Conservation (phyloP, 2,888 invertebrate species). For the Leucophora obtusa region DNA sequence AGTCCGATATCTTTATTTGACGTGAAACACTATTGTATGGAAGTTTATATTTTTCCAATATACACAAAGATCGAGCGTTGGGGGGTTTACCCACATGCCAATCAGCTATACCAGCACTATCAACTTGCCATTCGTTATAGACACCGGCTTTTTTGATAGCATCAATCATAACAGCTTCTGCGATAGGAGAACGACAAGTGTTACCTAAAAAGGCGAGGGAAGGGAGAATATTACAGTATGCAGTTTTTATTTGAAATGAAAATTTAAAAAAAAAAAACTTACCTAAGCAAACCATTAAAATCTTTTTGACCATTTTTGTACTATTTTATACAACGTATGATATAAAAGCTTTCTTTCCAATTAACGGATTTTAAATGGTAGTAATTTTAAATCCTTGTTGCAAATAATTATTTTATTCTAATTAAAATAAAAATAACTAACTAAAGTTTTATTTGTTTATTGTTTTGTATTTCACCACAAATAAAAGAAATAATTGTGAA, state of each 20-base stretch:
- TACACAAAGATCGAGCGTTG: slow-evolving; percentile 86
- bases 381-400: no score
- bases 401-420: no score
- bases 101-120: slow-evolving; percentile 92
- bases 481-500: no score
- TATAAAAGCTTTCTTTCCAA: no score
- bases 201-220: slow-evolving; percentile 83
- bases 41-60: slow-evolving; percentile 86
- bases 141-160: slow-evolving; percentile 84
- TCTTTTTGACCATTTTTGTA: slow-evolving; percentile 71
- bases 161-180: slow-evolving; percentile 93
- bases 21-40: slow-evolving; percentile 87
- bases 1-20: slow-evolving; percentile 87
- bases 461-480: no score
- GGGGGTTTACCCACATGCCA: slow-evolving; percentile 93
- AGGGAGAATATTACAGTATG: slow-evolving; percentile 41
- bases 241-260: slow-evolving; percentile 80
- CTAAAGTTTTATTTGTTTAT: no score
- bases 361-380: no score
- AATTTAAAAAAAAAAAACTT: slow-evolving; percentile 70
- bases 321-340: no score
- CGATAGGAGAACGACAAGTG: slow-evolving; percentile 96
- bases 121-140: slow-evolving; percentile 86
- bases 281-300: slow-evolving; percentile 77
- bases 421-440: no score